Evolutionary conservation across 2,888 invertebrate genomes (phyloP), one percentile per base, ranked within the genome.

Genomic region (Elmis aenea): DNA sequence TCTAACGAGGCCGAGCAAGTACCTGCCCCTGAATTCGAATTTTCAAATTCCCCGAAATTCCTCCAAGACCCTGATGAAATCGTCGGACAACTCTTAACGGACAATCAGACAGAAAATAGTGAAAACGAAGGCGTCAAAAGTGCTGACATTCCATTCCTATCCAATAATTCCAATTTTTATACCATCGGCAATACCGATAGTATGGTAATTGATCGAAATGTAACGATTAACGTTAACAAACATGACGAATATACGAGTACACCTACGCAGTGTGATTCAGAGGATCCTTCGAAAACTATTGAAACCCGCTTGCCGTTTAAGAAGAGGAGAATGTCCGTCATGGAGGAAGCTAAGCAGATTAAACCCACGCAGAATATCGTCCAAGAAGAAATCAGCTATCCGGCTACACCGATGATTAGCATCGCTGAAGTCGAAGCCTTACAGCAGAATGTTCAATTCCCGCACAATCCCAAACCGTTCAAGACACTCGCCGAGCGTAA

Each of bases 401-500:
- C 66, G 6, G 60, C 64, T 8, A 61, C 58, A 5, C 63, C 62
- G 3, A 66, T 66, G 61, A 60, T 66, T 11, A 64, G 63, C 38
- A 66, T 66, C 23, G 65, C 66, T 2, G 65, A 67, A 46, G 46
- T 66, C 5, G 60, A 63, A 46, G 58, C 54, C 15, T 42, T 58
- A 15, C 39, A 54, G 32, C 44, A 48, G 15, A 34, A 26, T 25
- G 11, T 13, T 12, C 20, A 6, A 31, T 45, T 43, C 30, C 31
- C 38, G 9, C 39, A 40, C 18, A 22, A 33, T 5, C 24, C 23
- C n/a, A 42, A 58, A n/a, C 32, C 52, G 6, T 63, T 65, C 43
- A 66, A 65, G 46, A 66, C 64, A 5, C 61, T 64, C 3, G 64
- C 63, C 4, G 61, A 66, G 50, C 54, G 59, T 11, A 66, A 66